These are phyloP conservation scores for Patiria miniata DNA, from an alignment of 35 echinoderm and acorn worm genomes.

Conservation along the genomic window DNA sequence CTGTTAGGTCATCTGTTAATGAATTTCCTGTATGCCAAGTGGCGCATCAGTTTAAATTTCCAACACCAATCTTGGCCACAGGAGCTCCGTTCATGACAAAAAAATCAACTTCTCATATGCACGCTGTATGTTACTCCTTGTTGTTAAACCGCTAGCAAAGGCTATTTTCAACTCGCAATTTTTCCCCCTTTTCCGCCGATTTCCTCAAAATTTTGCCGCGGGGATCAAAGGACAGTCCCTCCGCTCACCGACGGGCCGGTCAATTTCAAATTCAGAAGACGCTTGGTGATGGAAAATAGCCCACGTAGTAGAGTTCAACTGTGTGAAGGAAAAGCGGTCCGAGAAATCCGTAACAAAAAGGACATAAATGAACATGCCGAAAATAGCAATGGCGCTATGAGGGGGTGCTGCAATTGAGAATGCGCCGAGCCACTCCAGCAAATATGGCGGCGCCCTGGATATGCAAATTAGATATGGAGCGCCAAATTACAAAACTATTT, in stretches of 20 bases:
- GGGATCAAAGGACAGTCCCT: constrained; percentile 60
- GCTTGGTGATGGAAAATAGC: constrained; percentile 88
- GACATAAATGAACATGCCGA: constrained; percentile 54
- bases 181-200: constrained; percentile 53
- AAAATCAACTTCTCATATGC: constrained; percentile 52
- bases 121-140: constrained; percentile 55
- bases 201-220: constrained; percentile 57
- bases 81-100: constrained; percentile 63
- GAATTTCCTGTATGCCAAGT: constrained; percentile 88
- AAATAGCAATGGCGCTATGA: constrained; percentile 59
- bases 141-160: constrained; percentile 48
- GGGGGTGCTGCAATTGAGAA: constrained; percentile 66
- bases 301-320: constrained; percentile 86
- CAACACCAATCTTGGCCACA: constrained; percentile 42
- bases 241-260: constrained; percentile 66
- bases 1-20: constrained; percentile 95
- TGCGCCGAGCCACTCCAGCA: constrained; percentile 9
- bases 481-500: neutral
- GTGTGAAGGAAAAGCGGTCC: constrained; percentile 53
- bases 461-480: constrained; percentile 18
- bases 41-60: constrained; percentile 89
- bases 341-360: constrained; percentile 76
- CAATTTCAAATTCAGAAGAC: constrained; percentile 85
- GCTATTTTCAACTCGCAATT: constrained; percentile 57
- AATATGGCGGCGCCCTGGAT: constrained; percentile 71